Conservation (phyloP, 2,797 vertebrate genomes). For the Lindbergichthys nudifrons region DNA sequence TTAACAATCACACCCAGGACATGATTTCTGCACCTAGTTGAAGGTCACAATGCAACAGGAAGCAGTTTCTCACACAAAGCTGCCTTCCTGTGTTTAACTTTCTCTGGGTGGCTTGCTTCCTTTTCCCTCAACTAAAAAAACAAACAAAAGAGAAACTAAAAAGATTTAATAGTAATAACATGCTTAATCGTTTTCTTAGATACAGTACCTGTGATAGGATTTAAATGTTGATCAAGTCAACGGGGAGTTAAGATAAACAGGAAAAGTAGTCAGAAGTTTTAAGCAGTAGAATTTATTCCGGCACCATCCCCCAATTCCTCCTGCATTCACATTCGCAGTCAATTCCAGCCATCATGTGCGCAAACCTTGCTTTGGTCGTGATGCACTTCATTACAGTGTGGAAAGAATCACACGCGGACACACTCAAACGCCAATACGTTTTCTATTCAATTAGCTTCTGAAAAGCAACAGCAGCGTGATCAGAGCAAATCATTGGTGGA, state of each 20-base stretch:
- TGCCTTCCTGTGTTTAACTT: not conserved
- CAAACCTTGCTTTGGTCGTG: conserved; percentile 36
- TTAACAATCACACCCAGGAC: not conserved
- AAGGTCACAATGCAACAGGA: conserved; percentile 30
- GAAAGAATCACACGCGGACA: conserved; percentile 28
- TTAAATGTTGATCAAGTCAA: not conserved
- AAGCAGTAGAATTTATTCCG: not conserved
- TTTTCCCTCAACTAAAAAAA: not conserved
- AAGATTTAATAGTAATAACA: not conserved
- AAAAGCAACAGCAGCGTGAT: conserved; percentile 1
- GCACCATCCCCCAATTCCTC: not conserved
- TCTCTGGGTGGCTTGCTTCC: not conserved
- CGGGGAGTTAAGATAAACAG: not conserved
- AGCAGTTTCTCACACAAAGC: conserved; percentile 5
- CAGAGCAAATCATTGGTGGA: not conserved
- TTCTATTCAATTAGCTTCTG: conserved; percentile 35
- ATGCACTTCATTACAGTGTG: conserved; percentile 65
- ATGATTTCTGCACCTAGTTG: conserved; percentile 8
- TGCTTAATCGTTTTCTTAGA: not conserved
- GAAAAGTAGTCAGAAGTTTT: not conserved
- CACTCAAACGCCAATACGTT: conserved; percentile 4
- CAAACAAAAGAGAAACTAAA: not conserved
- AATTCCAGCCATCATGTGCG: conserved; percentile 64
- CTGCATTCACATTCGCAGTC: conserved; percentile 61
- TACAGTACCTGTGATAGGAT: not conserved